Conservation (phyloP, 1,140 invertebrate genomes). For the Euura saliciscinereae region DNA sequence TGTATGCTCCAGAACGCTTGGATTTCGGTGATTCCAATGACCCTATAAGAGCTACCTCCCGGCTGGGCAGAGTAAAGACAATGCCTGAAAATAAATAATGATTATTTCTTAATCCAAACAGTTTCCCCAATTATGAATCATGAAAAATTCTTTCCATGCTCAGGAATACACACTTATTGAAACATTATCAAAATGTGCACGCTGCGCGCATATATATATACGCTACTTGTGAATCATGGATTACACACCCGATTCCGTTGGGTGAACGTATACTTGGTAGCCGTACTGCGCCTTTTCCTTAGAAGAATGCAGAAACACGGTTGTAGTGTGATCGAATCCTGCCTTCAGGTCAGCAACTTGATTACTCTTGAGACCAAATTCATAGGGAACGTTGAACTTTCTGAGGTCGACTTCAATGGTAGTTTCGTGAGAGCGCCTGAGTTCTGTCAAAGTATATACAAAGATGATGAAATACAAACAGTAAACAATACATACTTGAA, state of each 20-base stretch:
- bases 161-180: slow-evolving; percentile 3
- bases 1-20: slow-evolving; percentile 52
- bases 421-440: background rate
- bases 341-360: slow-evolving; percentile 64
- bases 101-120: too few species aligned
- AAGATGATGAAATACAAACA: too few species aligned
- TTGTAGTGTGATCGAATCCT: slow-evolving; percentile 67
- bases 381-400: slow-evolving; percentile 72
- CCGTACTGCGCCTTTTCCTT: slow-evolving; percentile 73
- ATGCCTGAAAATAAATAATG: slow-evolving; percentile 50
- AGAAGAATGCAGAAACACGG: slow-evolving; percentile 69
- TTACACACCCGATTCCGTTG: slow-evolving; percentile 58
- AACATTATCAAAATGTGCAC: slow-evolving; percentile 8
- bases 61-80: slow-evolving; percentile 67
- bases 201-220: background rate
- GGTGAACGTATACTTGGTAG: slow-evolving; percentile 67
- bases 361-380: slow-evolving; percentile 71
- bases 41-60: slow-evolving; percentile 67
- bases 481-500: too few species aligned
- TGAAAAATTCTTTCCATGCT: background rate
- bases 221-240: slow-evolving; percentile 6
- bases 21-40: slow-evolving; percentile 47
- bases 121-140: background rate
- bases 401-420: slow-evolving; percentile 70
- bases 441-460: background rate